These are phyloP conservation scores for Spea bombifrons DNA, from an alignment of 2,113 vertebrate genomes.

Conservation along the genomic window DNA sequence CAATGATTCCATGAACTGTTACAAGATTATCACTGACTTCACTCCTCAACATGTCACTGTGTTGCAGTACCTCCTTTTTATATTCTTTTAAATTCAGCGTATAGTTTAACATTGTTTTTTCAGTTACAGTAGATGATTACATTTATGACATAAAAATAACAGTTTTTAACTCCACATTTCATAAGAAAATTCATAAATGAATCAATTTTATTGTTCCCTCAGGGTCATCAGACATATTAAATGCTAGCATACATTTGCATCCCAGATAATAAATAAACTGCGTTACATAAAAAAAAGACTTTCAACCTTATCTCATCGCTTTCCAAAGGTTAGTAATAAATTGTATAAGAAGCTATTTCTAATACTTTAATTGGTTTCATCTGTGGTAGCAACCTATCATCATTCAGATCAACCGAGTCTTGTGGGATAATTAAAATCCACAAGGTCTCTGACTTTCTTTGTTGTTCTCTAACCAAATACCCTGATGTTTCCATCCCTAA, in stretches of 20 bases:
- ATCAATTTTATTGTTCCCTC: conserved; percentile 15
- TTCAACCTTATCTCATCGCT: conserved; percentile 46
- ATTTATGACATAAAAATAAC: not conserved
- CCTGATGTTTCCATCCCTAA: conserved; percentile 26
- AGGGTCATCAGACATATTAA: conserved; percentile 31
- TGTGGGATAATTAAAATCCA: conserved; percentile 44
- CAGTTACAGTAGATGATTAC: not conserved
- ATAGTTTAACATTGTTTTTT: too few species aligned
- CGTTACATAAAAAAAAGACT: conserved; percentile 34
- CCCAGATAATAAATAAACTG: conserved; percentile 46
- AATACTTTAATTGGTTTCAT: conserved; percentile 43
- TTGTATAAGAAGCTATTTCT: conserved; percentile 44
- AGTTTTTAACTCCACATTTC: conserved; percentile 6
- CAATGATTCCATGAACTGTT: too few species aligned
- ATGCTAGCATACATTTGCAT: conserved; percentile 38
- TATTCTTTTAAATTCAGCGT: too few species aligned
- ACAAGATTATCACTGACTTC: too few species aligned
- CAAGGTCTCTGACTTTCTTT: conserved; percentile 40
- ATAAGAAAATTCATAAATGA: not conserved
- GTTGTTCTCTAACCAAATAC: conserved; percentile 26
- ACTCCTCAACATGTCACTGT: too few species aligned
- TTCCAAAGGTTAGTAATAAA: conserved; percentile 47
- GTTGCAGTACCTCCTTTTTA: too few species aligned
- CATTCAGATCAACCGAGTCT: conserved; percentile 40
- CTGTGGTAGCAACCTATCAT: conserved; percentile 40